Evolutionary conservation across 2,113 vertebrate genomes (phyloP).

Genomic region (Callipepla californica): DNA sequence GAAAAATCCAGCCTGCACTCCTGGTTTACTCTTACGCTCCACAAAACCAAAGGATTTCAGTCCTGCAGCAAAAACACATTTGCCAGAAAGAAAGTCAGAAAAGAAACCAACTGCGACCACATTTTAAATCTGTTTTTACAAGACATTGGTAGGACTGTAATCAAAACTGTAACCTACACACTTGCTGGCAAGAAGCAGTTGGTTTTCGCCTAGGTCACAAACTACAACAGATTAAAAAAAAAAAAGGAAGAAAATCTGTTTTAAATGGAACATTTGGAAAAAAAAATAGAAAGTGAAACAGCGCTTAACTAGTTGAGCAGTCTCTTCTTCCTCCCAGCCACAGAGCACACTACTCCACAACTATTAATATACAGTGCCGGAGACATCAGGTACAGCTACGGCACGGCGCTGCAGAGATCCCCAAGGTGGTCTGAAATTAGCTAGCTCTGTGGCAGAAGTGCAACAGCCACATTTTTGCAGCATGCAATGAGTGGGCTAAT

Average conservation of each 20-base stretch:
- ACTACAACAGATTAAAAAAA: background rate
- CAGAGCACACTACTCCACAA: background rate
- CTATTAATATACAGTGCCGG: background rate
- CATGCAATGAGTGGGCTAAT: background rate
- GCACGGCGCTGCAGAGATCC: background rate
- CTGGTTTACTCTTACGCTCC: background rate
- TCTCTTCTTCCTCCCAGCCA: background rate
- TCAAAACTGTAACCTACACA: background rate
- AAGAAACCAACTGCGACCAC: background rate
- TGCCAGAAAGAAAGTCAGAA: background rate
- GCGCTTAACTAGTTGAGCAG: background rate
- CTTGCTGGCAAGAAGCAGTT: background rate
- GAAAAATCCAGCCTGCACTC: background rate
- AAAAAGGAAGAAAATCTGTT: background rate
- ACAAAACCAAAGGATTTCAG: background rate
- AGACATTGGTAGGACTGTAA: background rate
- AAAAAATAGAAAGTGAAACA: background rate
- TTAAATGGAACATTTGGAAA: background rate
- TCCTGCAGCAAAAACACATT: background rate
- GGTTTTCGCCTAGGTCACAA: background rate
- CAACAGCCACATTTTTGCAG: background rate
- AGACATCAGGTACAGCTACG: background rate
- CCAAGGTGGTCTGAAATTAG: accelerated
- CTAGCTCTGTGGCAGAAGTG: background rate
- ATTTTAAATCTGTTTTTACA: background rate